phyloP scores from a whole-genome alignment of 1,140 invertebrate genomes.

The Idris sp. region DNA sequence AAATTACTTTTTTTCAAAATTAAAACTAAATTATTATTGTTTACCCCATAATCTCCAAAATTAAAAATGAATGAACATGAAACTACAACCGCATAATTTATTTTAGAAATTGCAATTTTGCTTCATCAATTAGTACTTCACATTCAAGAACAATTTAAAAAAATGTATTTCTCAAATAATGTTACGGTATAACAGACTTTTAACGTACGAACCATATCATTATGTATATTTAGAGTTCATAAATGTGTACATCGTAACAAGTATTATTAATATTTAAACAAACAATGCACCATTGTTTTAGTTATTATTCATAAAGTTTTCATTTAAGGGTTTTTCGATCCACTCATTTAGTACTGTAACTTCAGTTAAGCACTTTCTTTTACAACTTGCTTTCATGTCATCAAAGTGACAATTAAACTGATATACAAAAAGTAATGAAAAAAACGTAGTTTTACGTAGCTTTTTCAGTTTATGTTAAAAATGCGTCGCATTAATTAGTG shows the following conservation, averaged over 20 bases:
- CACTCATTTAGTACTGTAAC: constrained; percentile 43
- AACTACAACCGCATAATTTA: constrained; percentile 2
- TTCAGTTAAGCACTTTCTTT: constrained; percentile 56
- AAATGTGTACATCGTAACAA: constrained; percentile 51
- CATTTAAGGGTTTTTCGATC: constrained; percentile 57
- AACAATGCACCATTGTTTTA: constrained; percentile 38
- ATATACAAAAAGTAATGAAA: constrained; percentile 20
- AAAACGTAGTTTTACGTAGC: constrained; percentile 24
- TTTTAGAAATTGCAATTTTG: constrained; percentile 1
- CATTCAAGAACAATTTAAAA: constrained; percentile 11
- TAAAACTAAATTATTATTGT: no score
- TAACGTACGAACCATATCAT: constrained; percentile 30
- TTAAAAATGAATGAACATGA: no score
- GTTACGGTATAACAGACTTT: constrained; percentile 32
- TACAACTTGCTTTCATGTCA: constrained; percentile 47
- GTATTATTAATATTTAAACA: constrained; percentile 56
- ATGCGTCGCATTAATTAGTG: constrained; percentile 50
- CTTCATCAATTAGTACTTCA: constrained; percentile 22
- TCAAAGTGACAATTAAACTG: constrained; percentile 60
- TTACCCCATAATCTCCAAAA: no score
- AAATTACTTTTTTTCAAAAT: no score
- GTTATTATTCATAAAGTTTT: constrained; percentile 58
- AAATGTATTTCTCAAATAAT: constrained; percentile 35
- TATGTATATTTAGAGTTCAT: constrained; percentile 45
- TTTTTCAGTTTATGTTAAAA: constrained; percentile 28